Evolutionary conservation across 2,797 vertebrate genomes (phyloP), one percentile per base, ranked within the genome.

Genomic region (Rhynchotus rufescens): DNA sequence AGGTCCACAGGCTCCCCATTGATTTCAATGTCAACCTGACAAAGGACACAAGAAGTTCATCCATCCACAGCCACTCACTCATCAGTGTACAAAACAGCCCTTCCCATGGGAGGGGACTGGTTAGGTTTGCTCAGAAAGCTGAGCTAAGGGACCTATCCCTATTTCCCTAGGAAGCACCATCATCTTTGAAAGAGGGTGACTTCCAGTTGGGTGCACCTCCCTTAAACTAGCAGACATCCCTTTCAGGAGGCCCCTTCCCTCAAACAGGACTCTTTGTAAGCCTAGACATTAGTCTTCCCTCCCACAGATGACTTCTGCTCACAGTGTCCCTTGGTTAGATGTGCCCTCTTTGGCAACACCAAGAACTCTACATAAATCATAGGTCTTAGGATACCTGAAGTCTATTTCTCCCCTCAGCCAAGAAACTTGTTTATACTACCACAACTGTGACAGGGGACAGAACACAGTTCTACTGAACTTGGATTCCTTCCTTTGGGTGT

Each of bases 1-100:
- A 99, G 97, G 89, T 99, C 98, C 44, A 99, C 98, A 0, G 98
- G 97, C 84, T 99, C 98, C 14, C 99, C 99, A 2, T 99, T 99
- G 90, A 99, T 98, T 97, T 99, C 98, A 69, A 99, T 99, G 90
- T 99, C 99, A 86, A 99, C 99, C 99, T 99, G 89, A 13, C 47
- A 59, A 12, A 25, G 20, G 36, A 34, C 49, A 88, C 51, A 81
- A 82, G n/a, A 2, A 81, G 16, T 30, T 22, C 65, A 47, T 75
- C 14, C 51, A 22, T 71, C 67, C 11, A 3, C 76, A 26, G 8
- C 9, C 11, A 10, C 28, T 23, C 49, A 23, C 17, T 14, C 42
- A 12, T 6, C 34, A 4, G 52, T 6, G 3, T 5, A 7, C 19
- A 61, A 49, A 12, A 30, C 32, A 19, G 7, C 17, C 62, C 30